Evolutionary conservation across 2,888 invertebrate species (phyloP).

Genomic region (Achlya flavicornis): DNA sequence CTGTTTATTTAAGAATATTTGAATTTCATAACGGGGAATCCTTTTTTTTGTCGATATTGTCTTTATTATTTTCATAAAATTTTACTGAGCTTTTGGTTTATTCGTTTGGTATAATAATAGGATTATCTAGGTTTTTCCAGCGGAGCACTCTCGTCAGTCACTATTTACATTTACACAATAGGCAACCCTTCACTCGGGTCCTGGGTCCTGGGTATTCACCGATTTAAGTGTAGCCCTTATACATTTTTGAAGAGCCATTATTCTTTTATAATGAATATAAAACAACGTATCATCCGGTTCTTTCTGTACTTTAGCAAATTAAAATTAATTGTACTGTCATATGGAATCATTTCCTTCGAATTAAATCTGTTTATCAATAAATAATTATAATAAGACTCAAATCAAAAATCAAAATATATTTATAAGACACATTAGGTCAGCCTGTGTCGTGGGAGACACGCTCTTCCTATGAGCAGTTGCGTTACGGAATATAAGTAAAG

Average conservation of each 20-base stretch:
- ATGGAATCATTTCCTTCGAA: too few relatives aligned
- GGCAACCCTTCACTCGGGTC: conserved; percentile 31
- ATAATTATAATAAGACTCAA: too few relatives aligned
- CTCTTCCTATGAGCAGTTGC: too few relatives aligned
- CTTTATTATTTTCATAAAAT: neutral
- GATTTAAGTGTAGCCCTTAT: conserved; percentile 33
- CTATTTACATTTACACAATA: conserved; percentile 46
- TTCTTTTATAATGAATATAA: neutral
- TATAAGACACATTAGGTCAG: too few relatives aligned
- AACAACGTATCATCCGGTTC: neutral
- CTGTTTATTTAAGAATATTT: conserved; percentile 1
- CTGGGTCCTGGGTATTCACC: conserved; percentile 32
- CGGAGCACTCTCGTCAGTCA: conserved; percentile 28
- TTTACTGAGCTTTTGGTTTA: neutral
- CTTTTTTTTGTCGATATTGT: neutral
- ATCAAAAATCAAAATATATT: too few relatives aligned
- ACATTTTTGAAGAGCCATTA: conserved; percentile 17
- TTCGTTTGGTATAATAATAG: neutral
- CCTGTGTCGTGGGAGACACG: too few relatives aligned
- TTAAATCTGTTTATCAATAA: too few relatives aligned
- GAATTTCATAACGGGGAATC: neutral
- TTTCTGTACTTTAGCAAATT: too few relatives aligned
- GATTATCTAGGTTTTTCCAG: conserved; percentile 6
- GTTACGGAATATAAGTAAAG: too few relatives aligned
- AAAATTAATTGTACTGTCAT: too few relatives aligned